A percentile compares a stretch with the other conserved stretches of the same genome.
Conservation (phyloP, 2,888 invertebrate species). For the Drosophila multiciliata region DNA sequence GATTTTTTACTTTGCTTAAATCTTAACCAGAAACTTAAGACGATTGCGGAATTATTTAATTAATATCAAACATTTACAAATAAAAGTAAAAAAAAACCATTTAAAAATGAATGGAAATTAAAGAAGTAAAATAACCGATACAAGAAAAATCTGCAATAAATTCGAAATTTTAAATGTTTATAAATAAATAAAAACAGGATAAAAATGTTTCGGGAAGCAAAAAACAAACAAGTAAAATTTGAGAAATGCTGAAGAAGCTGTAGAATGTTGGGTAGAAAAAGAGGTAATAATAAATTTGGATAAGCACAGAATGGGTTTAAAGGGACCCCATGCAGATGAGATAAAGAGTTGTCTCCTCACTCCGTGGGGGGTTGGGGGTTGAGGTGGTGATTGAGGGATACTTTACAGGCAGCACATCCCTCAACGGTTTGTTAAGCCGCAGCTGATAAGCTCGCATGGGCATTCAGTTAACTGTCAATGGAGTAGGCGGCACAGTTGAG, state of each 20-base stretch:
- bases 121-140: too few species aligned
- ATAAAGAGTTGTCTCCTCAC: neutral
- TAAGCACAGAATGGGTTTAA: neutral
- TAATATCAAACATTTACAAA: too few species aligned
- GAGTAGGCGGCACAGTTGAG: slow-evolving; percentile 45
- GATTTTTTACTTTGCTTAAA: too few species aligned
- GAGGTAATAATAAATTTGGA: slow-evolving; percentile 17
- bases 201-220: neutral
- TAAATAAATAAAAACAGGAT: neutral
- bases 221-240: slow-evolving; percentile 2
- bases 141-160: too few species aligned
- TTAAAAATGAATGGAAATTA: too few species aligned
- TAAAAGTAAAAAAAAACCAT: too few species aligned
- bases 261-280: neutral
- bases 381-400: slow-evolving; percentile 15
- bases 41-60: neutral
- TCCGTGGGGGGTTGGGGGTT: neutral
- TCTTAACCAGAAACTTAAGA: neutral
- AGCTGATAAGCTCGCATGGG: slow-evolving; percentile 44
- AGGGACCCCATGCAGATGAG: slow-evolving; percentile 2
- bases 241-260: neutral
- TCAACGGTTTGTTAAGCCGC: slow-evolving; percentile 46
- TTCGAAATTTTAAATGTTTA: too few species aligned
- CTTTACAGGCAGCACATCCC: slow-evolving; percentile 19
- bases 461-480: slow-evolving; percentile 63